Base-by-base conservation (phyloP, 2,113 vertebrate species). In the Chloropsis cyanopogon region DNA sequence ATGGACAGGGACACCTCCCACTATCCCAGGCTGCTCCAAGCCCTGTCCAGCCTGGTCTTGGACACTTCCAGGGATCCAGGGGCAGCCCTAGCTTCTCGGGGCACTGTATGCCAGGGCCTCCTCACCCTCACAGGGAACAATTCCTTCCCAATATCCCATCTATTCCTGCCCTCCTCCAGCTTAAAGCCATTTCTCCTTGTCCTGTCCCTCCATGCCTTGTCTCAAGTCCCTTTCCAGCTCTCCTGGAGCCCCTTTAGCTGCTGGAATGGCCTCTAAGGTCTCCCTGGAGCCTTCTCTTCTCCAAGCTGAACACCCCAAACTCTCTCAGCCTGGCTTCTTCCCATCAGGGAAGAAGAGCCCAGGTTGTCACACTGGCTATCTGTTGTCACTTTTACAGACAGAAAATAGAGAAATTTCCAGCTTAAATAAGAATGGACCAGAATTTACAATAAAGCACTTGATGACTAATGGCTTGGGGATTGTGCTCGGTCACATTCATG, bases 101-200 rank as follows among this genome's bases (percentile, higher is more conserved):
- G 23, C 39, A 66, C 9, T 18, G 39, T 60, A 61, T 82, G 61
- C 69, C 61, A 53, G 46, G 42, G 20, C n/a, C 28, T 75, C 0
- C 6, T 10, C 53, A 29, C 53, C 53, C 28, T 68, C 2, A 0
- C 37, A 75, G 60, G 15, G 33, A 81, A 12, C 2, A 39, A n/a
- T 75, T 82, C 11, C 15, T 80, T 3, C 44, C 52, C 20, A 46
- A 14, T 18, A 14, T 39, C 29, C 25, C 7, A 60, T 12, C 53
- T 0, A 31, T 0, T 9, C 21, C 24, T 41, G 6, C 24, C 35
- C 22, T 57, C 25, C 24, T 39, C 35, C 24, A 60, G 35, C 57
- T 60, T 26, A 60, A 60, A 79, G 37, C 12, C 54, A 69, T 47
- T 75, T 19, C 24, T 7, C 28, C 12, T 21, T 47, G 25, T 18